A percentile compares a stretch with the other conserved stretches of the same genome.
Evolutionary conservation across 2,797 vertebrate species (phyloP).

Genomic region (Heterohyrax brucei): DNA sequence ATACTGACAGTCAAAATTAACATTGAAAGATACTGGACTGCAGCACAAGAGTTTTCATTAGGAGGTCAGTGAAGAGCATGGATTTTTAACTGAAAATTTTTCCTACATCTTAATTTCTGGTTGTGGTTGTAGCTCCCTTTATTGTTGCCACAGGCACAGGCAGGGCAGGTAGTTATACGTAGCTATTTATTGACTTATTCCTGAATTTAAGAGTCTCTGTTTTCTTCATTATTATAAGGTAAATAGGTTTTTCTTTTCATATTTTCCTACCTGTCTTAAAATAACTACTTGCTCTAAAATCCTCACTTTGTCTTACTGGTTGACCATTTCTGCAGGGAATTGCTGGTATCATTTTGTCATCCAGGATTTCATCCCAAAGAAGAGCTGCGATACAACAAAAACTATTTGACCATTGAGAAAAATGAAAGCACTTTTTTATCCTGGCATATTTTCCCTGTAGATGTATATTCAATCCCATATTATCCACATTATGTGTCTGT

Average conservation of each 20-base stretch:
- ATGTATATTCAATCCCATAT: neutral
- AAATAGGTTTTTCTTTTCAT: neutral
- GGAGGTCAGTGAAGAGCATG: neutral
- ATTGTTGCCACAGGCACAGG: neutral
- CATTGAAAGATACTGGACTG: neutral
- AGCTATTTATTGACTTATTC: conserved; percentile 5
- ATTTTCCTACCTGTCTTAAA: neutral
- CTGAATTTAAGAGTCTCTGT: neutral
- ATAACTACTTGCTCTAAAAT: neutral
- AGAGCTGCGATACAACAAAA: neutral
- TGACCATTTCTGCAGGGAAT: conserved; percentile 29
- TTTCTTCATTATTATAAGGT: neutral
- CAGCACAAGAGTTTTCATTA: neutral
- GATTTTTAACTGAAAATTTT: neutral
- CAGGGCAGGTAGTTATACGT: neutral
- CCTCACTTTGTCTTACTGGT: conserved; percentile 34
- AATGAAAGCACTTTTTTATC: conserved; percentile 57
- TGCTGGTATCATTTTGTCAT: neutral
- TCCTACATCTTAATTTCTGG: neutral
- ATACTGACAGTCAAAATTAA: neutral
- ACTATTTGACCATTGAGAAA: conserved; percentile 52
- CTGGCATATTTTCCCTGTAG: neutral
- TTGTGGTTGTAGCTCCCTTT: neutral
- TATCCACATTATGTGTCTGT: neutral
- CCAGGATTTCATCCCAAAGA: neutral